Evolutionary conservation across 1,140 invertebrate genomes (phyloP), one percentile per base, ranked within the genome.

Genomic region (Ganaspis sp.): DNA sequence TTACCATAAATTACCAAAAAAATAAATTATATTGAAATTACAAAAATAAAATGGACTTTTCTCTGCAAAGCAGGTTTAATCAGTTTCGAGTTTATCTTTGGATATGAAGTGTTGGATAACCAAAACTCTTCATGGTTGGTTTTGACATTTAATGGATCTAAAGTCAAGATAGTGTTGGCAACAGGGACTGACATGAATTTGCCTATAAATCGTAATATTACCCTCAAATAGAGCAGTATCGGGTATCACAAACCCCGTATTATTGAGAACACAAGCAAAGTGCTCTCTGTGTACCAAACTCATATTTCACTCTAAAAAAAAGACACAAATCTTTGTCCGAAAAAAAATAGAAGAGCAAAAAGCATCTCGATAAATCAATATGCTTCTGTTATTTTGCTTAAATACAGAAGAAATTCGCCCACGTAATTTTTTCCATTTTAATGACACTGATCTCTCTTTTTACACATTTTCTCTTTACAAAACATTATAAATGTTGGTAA

Each of bases 191-290:
- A 49, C n/a, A n/a, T 49, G 45, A 49, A 49, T 49, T 49, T 49
- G 45, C 45, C 45, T 49, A 49, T 49, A 49, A 49, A 49, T 49
- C 45, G 45, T 49, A 49, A 49, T 49, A 49, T 15, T 49, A 49
- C 45, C 4, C 45, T 49, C 45, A 49, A 49, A 49, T 49, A 49
- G 45, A 15, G n/a, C 5, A 49, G 45, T 15, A 49, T 49, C 12
- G 45, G 45, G 45, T 49, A 15, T 49, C 45, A n/a, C 45, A 49
- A 49, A 49, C 45, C 45, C 45, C 15, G 45, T 49, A 49, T 49
- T 49, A 49, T 49, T 49, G 45, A 49, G n/a, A 49, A 49, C 45
- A 49, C 45, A 49, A 49, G 12, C n/a, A 49, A 49, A 49, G 45
- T 49, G 45, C 45, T 49, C 45, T 49, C 15, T 49, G 17, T 49